A percentile compares a stretch with the other conserved stretches of the same genome.
Conservation (phyloP, 2,888 invertebrate genomes). For the Heliconius aoede region DNA sequence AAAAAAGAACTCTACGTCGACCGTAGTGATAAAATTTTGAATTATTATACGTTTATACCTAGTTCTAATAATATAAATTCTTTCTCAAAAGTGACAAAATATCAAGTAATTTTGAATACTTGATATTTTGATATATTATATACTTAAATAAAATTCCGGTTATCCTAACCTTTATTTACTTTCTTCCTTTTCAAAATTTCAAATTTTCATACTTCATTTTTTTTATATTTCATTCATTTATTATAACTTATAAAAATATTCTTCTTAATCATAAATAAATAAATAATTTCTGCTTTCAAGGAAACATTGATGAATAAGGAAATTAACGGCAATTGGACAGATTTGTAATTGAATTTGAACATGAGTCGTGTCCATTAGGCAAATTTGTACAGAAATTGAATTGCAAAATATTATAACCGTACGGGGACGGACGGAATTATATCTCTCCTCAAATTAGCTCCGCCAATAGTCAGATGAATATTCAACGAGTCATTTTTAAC, state of each 20-base stretch:
- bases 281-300: not conserved
- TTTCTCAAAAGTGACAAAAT: too few relatives aligned
- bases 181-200: not conserved
- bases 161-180: not conserved
- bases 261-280: not conserved
- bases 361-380: conserved; percentile 36
- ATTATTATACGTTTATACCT: not conserved
- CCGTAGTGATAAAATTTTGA: not conserved
- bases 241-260: not conserved
- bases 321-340: conserved; percentile 26
- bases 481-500: conserved; percentile 18
- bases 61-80: too few relatives aligned
- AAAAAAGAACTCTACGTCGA: not conserved
- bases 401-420: conserved; percentile 36
- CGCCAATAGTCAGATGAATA: conserved; percentile 21
- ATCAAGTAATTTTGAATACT: not conserved
- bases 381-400: conserved; percentile 37
- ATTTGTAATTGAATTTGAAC: conserved; percentile 38
- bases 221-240: too few relatives aligned
- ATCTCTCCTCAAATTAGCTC: conserved; percentile 44
- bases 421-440: conserved; percentile 18
- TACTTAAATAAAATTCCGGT: not conserved
- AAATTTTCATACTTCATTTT: too few relatives aligned
- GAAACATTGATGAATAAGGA: conserved; percentile 17
- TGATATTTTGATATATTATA: not conserved